Percentiles rank a stretch among this genome's conserved stretches.
Conservation (phyloP, 2,113 vertebrate species). For the Gnathochromis pfefferi region DNA sequence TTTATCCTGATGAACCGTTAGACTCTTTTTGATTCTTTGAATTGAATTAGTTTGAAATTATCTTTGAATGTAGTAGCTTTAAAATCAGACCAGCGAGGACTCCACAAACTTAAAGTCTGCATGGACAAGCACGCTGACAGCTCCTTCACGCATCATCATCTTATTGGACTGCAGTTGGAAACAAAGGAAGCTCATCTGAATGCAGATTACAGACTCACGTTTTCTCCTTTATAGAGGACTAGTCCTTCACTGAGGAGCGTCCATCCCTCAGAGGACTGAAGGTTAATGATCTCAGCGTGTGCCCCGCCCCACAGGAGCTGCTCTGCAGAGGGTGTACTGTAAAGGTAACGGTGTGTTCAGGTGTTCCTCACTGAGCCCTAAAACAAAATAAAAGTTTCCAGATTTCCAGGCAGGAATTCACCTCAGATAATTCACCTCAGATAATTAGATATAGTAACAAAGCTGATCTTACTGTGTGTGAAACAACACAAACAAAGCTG, state of each 20-base stretch:
- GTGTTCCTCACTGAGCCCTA: background rate
- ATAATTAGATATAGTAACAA: background rate
- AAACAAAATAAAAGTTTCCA: background rate
- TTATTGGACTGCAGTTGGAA: background rate
- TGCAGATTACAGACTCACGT: background rate
- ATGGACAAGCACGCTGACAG: background rate
- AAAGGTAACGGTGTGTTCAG: background rate
- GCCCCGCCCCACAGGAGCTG: background rate
- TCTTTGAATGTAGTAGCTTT: background rate
- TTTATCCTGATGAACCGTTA: background rate
- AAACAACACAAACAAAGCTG: background rate
- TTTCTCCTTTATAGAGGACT: background rate
- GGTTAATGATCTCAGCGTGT: background rate
- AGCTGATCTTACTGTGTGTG: background rate
- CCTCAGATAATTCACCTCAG: background rate
- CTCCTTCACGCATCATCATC: background rate
- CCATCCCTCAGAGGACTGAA: background rate
- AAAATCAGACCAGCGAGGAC: background rate
- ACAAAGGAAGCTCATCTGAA: background rate
- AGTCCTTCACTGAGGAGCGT: background rate
- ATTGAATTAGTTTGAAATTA: background rate
- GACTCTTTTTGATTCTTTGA: background rate
- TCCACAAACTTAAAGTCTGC: background rate
- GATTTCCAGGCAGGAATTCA: background rate
- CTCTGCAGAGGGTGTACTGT: background rate